A percentile compares a stretch with the other conserved stretches of the same genome.
These are phyloP conservation scores for Pantala flavescens DNA, from an alignment of 1,140 invertebrate genomes.

Conservation along the genomic window DNA sequence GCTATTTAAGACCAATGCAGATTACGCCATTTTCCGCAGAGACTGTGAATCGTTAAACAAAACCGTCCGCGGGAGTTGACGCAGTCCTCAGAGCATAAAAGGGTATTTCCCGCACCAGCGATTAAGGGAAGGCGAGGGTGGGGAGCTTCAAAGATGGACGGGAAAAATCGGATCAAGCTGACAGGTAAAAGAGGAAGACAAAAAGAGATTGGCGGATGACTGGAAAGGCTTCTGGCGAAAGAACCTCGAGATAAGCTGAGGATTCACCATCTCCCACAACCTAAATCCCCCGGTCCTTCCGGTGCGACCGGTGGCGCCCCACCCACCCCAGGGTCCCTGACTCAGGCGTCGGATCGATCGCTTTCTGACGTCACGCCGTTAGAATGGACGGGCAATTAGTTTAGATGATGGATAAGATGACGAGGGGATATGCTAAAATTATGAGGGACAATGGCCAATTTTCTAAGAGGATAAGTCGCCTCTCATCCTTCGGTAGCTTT, in stretches of 20 bases:
- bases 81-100: too few species aligned
- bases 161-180: too few species aligned
- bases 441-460: neutral
- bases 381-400: neutral
- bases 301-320: neutral
- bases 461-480: neutral
- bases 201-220: too few species aligned
- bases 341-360: slow-evolving; percentile 1
- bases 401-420: neutral
- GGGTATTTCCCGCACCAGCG: too few species aligned
- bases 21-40: too few species aligned
- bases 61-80: too few species aligned
- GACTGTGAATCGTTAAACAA: too few species aligned
- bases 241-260: neutral
- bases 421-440: neutral
- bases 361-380: neutral
- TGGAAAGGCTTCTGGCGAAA: neutral
- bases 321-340: neutral
- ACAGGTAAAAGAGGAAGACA: too few species aligned
- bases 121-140: too few species aligned
- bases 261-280: neutral
- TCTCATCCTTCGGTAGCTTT: too few species aligned
- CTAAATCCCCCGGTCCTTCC: neutral
- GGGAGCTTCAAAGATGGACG: too few species aligned
- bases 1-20: too few species aligned